Conservation (phyloP, 2,888 invertebrate species). For the Caradrina clavipalpis region DNA sequence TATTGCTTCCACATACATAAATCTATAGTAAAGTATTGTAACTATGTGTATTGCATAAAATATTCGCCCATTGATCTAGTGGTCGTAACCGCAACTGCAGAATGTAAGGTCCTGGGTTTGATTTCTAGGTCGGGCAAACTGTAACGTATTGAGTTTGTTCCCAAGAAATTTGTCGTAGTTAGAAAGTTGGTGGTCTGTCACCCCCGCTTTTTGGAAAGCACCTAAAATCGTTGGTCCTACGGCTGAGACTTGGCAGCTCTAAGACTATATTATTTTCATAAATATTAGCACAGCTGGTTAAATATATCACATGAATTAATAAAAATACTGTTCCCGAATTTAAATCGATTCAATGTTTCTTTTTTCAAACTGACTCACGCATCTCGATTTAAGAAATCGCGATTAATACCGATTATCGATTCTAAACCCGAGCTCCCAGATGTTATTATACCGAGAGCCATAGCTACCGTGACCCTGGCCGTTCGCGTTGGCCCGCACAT, state of each 20-base stretch:
- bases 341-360: conserved; percentile 2
- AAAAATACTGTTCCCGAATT: not conserved
- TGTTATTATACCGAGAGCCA: conserved; percentile 47
- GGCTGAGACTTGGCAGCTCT: no score
- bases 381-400: conserved; percentile 43
- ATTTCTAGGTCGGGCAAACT: no score
- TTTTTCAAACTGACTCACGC: conserved; percentile 29
- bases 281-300: no score
- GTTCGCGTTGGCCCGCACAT: conserved; percentile 60
- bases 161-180: no score
- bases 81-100: no score
- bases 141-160: no score
- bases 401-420: conserved; percentile 52
- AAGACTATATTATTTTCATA: no score
- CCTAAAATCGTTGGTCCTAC: no score
- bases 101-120: no score
- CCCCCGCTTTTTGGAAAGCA: no score
- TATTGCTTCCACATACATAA: conserved; percentile 27
- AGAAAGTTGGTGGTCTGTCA: no score
- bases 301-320: no score
- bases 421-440: conserved; percentile 40
- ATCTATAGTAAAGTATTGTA: not conserved
- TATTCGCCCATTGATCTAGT: not conserved
- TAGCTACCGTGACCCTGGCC: conserved; percentile 61
- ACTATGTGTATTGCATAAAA: not conserved